Evolutionary conservation across 2,113 vertebrate species (phyloP).

Genomic region (Sylvilagus bachmani): DNA sequence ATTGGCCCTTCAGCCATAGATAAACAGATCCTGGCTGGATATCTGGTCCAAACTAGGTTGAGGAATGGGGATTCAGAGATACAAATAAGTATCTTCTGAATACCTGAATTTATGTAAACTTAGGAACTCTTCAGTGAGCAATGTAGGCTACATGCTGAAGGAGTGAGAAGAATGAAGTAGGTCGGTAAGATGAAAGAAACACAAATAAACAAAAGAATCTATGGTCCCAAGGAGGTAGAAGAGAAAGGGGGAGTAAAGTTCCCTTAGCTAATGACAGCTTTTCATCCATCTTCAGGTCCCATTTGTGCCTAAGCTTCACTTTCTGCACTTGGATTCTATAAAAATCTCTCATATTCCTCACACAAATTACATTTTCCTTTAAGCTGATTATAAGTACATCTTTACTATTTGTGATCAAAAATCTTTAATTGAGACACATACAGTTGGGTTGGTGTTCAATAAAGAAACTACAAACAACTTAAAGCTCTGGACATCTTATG

Average conservation of each 20-base stretch:
- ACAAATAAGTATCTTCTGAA: slow-evolving; percentile 22
- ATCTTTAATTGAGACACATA: slow-evolving; percentile 38
- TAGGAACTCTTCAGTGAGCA: slow-evolving; percentile 24
- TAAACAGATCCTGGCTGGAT: background rate
- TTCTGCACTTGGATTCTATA: background rate
- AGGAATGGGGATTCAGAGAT: slow-evolving; percentile 39
- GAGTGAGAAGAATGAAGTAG: slow-evolving; percentile 8
- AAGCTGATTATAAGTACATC: background rate
- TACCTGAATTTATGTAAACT: slow-evolving; percentile 47
- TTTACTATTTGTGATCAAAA: slow-evolving; percentile 58
- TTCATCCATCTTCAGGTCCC: slow-evolving; percentile 1
- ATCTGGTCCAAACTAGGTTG: slow-evolving; percentile 29
- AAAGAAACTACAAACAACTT: slow-evolving; percentile 39
- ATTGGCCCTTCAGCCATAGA: background rate
- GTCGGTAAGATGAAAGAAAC: background rate
- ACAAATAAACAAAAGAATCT: background rate
- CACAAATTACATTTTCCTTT: slow-evolving; percentile 24
- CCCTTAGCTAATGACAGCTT: background rate
- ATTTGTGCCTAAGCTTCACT: background rate
- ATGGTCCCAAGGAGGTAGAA: background rate
- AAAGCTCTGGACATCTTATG: slow-evolving; percentile 37
- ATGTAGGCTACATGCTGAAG: slow-evolving; percentile 5
- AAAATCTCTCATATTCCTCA: background rate
- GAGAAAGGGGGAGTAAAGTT: background rate
- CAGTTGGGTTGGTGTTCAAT: background rate